Conservation (phyloP, 2,888 invertebrate genomes). For the Hypsopygia costalis region DNA sequence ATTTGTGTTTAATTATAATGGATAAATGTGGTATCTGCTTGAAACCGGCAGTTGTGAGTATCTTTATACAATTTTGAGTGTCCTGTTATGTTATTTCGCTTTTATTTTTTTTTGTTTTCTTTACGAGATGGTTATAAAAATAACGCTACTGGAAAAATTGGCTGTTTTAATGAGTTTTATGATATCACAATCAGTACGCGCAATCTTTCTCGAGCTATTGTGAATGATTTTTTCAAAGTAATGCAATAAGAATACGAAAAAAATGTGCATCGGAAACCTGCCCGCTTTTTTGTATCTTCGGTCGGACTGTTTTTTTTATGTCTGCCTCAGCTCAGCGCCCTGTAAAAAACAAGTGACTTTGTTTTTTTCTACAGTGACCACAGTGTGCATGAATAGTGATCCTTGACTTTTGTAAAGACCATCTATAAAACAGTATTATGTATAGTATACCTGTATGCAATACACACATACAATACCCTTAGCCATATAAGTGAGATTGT, state of each 20-base stretch:
- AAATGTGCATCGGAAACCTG: slow-evolving; percentile 69
- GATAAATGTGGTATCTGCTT: slow-evolving; percentile 74
- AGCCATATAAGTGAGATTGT: no score
- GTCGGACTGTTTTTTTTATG: slow-evolving; percentile 69
- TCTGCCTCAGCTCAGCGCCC: slow-evolving; percentile 70
- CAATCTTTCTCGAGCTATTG: background rate
- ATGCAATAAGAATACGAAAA: slow-evolving; percentile 44
- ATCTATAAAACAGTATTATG: slow-evolving; percentile 13
- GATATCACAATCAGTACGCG: background rate
- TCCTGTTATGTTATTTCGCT: slow-evolving; percentile 43
- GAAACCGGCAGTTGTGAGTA: slow-evolving; percentile 70
- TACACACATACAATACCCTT: no score
- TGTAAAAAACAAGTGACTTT: slow-evolving; percentile 56
- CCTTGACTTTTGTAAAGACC: slow-evolving; percentile 30
- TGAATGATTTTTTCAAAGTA: slow-evolving; percentile 20
- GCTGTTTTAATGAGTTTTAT: slow-evolving; percentile 14
- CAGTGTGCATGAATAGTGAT: slow-evolving; percentile 41
- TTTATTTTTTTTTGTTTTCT: slow-evolving; percentile 73
- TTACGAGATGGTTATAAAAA: slow-evolving; percentile 63
- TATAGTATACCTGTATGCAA: no score
- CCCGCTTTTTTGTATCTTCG: slow-evolving; percentile 71
- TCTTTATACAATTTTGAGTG: slow-evolving; percentile 27
- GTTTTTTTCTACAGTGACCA: slow-evolving; percentile 40
- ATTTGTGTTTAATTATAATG: slow-evolving; percentile 41
- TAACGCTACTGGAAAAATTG: slow-evolving; percentile 45